Conservation (phyloP, 2,113 vertebrate genomes). For the Piliocolobus tephrosceles region DNA sequence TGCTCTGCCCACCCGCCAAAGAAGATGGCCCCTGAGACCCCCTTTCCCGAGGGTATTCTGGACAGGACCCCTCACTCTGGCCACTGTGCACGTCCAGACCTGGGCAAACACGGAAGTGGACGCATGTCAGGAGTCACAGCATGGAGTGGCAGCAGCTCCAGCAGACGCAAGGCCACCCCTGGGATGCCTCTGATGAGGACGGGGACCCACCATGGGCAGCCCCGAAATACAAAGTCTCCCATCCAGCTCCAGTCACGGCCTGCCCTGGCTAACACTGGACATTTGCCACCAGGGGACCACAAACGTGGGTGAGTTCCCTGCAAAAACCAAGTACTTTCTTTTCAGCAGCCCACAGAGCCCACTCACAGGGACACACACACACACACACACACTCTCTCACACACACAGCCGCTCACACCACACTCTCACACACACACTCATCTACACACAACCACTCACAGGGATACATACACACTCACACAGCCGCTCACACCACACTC, state of each 20-base stretch:
- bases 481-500: too few species aligned
- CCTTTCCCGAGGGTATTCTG: neutral
- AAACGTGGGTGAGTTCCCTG: too few species aligned
- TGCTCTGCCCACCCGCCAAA: too few species aligned
- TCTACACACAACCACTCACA: too few species aligned
- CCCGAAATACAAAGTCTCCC: neutral
- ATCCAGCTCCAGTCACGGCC: neutral
- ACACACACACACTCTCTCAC: neutral
- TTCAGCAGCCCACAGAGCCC: neutral
- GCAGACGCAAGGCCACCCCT: neutral
- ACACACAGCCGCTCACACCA: too few species aligned
- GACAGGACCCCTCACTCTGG: neutral
- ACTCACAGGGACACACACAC: neutral
- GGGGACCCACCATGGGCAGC: accelerated
- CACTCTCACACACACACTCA: too few species aligned
- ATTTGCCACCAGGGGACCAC: neutral
- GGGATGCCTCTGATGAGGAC: neutral
- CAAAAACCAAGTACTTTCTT: neutral
- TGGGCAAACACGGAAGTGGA: too few species aligned
- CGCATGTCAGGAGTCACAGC: too few species aligned
- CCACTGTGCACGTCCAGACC: neutral
- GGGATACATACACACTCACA: too few species aligned
- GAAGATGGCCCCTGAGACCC: neutral
- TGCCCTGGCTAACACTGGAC: too few species aligned
- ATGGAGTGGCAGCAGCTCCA: neutral